Base-by-base conservation (phyloP, 2,113 vertebrate species). In the Oxyruncus cristatus region DNA sequence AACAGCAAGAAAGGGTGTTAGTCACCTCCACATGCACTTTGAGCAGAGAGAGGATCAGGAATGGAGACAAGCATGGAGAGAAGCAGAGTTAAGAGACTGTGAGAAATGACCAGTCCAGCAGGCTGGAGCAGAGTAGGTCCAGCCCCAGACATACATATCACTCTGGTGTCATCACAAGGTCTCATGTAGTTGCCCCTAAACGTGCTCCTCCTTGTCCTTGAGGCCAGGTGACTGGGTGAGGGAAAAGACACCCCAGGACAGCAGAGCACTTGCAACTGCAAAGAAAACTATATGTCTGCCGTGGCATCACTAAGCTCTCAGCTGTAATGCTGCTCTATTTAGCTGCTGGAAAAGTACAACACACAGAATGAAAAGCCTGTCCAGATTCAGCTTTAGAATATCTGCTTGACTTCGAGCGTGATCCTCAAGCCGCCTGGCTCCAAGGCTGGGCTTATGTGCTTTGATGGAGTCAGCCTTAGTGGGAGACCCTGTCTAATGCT, bases 291-390 rank as follows among this genome's bases (percentile, higher is more conserved):
- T 0, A 70, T 1, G 4, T 44, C 32, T 41, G 71, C 79, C 68
- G 80, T 63, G 85, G 91, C 76, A 83, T 22, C 55, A 20, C 79
- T 27, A 5, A 88, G 50, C 75, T 77, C 42, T 83, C 72, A 58
- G 79, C 83, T 77, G 76, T 74, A 89, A 91, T 6, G 14, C 89
- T 67, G 76, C 72, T 91, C 80, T 66, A 4, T 70, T 80, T 49
- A 86, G 63, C 86, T 86, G 50, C 67, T 67, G 92, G 85, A 93
- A 86, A 93, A 92, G 41, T 63, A 92, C 68, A 86, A 42, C 41
- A 37, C 0, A 0, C 92, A 70, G 71, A 50, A 24, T 14, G 50
- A 88, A 79, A 88, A 70, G 49, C 67, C 86, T 47, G 68, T 62
- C 58, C 63, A 76, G 59, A 67, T 32, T 63, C 72, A 71, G 65